These are phyloP conservation scores for Miltochrista miniata DNA, from an alignment of 2,888 invertebrate species.

Conservation along the genomic window DNA sequence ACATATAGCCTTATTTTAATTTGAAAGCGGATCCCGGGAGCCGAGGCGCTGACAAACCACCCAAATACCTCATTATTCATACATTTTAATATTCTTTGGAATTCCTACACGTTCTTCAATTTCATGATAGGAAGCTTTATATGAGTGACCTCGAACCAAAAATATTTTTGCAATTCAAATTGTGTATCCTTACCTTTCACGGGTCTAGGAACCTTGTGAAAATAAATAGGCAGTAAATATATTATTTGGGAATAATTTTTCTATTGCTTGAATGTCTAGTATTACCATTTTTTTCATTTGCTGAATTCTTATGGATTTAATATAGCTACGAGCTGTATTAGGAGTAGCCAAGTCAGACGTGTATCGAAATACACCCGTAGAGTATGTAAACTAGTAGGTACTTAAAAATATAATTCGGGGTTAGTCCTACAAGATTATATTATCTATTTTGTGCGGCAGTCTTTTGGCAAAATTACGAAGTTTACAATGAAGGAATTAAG, in stretches of 20 bases:
- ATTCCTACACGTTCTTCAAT: conserved; percentile 1
- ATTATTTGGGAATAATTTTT: neutral
- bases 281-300: neutral
- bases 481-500: too few relatives aligned
- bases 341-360: too few relatives aligned
- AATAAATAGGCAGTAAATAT: neutral
- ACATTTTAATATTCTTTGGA: neutral
- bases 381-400: too few relatives aligned
- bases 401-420: too few relatives aligned
- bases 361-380: too few relatives aligned
- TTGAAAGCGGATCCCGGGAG: neutral
- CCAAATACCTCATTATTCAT: neutral
- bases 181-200: conserved; percentile 15
- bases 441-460: too few relatives aligned
- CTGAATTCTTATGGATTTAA: too few relatives aligned
- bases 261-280: neutral
- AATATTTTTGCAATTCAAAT: conserved; percentile 33
- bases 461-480: too few relatives aligned
- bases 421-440: too few relatives aligned
- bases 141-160: conserved; percentile 2
- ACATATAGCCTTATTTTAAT: too few relatives aligned
- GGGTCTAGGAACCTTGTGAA: neutral
- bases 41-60: neutral
- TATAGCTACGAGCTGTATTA: too few relatives aligned
- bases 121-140: conserved; percentile 22